These are phyloP conservation scores for Spicauda simplicius DNA, from an alignment of 2,888 invertebrate genomes.

Conservation along the genomic window DNA sequence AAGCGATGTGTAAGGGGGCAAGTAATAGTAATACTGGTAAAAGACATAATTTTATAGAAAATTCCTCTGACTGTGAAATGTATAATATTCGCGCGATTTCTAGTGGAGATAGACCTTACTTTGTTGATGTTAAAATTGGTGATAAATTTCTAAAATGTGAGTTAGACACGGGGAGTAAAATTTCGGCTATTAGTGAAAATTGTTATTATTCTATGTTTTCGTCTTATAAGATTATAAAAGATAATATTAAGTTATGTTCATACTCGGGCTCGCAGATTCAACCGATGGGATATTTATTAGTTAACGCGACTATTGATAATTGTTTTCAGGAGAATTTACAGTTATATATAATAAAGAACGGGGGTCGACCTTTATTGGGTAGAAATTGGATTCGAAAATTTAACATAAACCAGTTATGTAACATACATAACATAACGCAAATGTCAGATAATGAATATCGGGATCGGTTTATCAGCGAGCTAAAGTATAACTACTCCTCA, in stretches of 20 bases:
- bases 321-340: neutral
- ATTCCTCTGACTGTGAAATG: neutral
- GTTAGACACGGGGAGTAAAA: conserved; percentile 3
- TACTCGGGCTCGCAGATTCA: neutral
- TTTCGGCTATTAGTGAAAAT: conserved; percentile 13
- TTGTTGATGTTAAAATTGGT: neutral
- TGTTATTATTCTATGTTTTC: neutral
- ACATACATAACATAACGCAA: neutral
- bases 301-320: neutral
- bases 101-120: neutral
- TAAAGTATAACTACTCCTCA: neutral
- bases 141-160: conserved; percentile 1
- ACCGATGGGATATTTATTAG: conserved; percentile 1
- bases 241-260: conserved; percentile 6
- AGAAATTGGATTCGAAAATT: conserved; percentile 10
- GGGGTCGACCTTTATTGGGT: conserved; percentile 5
- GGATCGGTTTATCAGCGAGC: conserved; percentile 2
- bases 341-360: conserved; percentile 3
- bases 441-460: neutral
- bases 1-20: too few relatives aligned
- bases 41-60: neutral
- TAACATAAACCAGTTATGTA: neutral
- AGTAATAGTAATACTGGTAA: neutral
- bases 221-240: neutral
- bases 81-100: too few relatives aligned